These are phyloP conservation scores for Rissa tridactyla DNA, from an alignment of 2,113 vertebrate species.

Conservation along the genomic window DNA sequence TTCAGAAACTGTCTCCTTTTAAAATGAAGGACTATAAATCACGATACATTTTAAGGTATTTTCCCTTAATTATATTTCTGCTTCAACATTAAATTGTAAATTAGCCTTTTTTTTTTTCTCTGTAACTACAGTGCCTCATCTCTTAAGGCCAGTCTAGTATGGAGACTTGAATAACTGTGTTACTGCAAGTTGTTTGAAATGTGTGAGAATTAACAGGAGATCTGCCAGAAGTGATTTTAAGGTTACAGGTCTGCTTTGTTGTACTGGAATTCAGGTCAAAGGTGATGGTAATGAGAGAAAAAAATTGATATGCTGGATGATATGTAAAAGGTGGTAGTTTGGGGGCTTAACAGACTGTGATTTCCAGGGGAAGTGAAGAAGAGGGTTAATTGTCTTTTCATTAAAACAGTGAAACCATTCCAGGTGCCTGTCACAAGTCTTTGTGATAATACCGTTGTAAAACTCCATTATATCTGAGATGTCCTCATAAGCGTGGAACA, in stretches of 20 bases:
- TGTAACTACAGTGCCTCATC: background rate
- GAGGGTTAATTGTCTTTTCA: background rate
- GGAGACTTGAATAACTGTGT: background rate
- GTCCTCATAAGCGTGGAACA: accelerated
- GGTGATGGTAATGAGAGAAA: background rate
- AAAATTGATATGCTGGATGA: background rate
- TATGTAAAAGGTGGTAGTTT: background rate
- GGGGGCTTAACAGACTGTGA: background rate
- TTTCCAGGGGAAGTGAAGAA: background rate
- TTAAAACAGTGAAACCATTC: background rate
- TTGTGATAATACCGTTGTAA: background rate
- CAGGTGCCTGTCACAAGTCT: background rate
- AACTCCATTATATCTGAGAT: accelerated
- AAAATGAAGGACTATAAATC: background rate
- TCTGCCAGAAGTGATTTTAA: background rate
- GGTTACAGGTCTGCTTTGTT: background rate
- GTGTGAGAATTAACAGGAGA: background rate
- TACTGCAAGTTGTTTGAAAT: background rate
- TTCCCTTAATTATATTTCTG: background rate
- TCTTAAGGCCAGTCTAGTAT: background rate
- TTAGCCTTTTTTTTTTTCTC: background rate
- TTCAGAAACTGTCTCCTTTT: background rate
- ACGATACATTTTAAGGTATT: background rate
- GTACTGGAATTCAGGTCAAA: background rate
- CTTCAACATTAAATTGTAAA: background rate